Percentiles rank a stretch among this genome's conserved stretches.
phyloP scores from a whole-genome alignment of 1,140 invertebrate species.

The Hirudo medicinalis region DNA sequence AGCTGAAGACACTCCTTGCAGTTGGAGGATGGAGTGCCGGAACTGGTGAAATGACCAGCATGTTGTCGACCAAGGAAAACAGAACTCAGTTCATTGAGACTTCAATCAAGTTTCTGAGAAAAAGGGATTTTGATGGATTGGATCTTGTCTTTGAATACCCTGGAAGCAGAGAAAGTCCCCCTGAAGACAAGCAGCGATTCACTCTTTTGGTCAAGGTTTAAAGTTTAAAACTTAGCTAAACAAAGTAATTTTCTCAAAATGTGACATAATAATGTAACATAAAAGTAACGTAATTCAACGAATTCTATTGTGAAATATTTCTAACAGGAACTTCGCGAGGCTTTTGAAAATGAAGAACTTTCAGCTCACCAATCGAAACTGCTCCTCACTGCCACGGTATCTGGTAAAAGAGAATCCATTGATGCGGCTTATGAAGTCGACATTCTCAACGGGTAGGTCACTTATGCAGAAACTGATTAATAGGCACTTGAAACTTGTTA shows the following conservation, averaged over 20 bases:
- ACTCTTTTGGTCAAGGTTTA: conserved; percentile 48
- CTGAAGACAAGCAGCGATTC: conserved; percentile 77
- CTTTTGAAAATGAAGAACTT: conserved; percentile 66
- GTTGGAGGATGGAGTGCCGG: conserved; percentile 95
- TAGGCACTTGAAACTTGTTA: background rate
- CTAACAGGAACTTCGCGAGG: conserved; percentile 25
- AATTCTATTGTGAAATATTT: background rate
- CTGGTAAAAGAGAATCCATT: conserved; percentile 33
- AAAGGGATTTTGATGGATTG: conserved; percentile 85
- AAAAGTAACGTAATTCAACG: no score
- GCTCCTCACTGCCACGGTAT: conserved; percentile 58
- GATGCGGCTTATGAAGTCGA: conserved; percentile 16
- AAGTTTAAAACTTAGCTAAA: conserved; percentile 7
- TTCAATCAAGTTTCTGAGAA: conserved; percentile 68
- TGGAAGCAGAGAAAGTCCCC: conserved; percentile 73
- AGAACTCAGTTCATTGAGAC: conserved; percentile 29
- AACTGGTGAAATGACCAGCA: conserved; percentile 50
- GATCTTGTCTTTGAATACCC: conserved; percentile 96
- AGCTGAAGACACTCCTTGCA: conserved; percentile 76
- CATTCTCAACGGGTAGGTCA: background rate
- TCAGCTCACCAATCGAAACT: conserved; percentile 65
- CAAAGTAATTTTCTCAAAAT: background rate
- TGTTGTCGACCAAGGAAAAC: conserved; percentile 28
- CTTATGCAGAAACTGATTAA: background rate
- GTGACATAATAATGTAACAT: no score